These are phyloP conservation scores for Tragopan temminckii DNA, from an alignment of 2,797 vertebrate species.

Conservation along the genomic window DNA sequence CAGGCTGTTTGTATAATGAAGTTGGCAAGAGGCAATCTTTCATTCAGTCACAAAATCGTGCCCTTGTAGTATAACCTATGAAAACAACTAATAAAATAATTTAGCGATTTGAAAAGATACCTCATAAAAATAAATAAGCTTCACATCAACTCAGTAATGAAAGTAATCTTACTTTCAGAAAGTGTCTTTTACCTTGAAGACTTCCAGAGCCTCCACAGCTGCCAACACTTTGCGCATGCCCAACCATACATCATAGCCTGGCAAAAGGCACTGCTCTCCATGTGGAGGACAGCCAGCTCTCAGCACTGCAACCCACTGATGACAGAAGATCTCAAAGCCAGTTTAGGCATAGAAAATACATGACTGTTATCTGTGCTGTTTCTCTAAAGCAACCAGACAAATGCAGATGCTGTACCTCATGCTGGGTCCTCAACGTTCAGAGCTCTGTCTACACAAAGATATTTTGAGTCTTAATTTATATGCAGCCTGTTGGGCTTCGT, in stretches of 20 bases:
- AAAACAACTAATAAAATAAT: constrained; percentile 28
- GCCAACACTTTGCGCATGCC: neutral
- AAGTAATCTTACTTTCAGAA: neutral
- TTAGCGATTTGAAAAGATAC: constrained; percentile 1
- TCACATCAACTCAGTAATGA: neutral
- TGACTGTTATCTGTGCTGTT: neutral
- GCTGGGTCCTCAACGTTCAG: neutral
- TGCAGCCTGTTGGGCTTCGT: fast-evolving
- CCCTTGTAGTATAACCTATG: constrained; percentile 15
- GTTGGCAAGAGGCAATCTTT: constrained; percentile 32
- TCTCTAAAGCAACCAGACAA: neutral
- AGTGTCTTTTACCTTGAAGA: neutral
- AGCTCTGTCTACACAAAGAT: neutral
- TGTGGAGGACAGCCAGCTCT: neutral
- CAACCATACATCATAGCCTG: neutral
- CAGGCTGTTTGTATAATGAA: constrained; percentile 32
- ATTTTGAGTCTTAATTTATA: neutral
- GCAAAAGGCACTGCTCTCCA: fast-evolving
- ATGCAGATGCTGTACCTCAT: fast-evolving
- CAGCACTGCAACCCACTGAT: neutral
- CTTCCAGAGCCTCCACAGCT: neutral
- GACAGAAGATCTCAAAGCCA: neutral
- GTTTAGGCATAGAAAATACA: fast-evolving
- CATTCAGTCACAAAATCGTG: constrained; percentile 4
- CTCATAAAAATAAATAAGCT: constrained; percentile 24